phyloP scores from a whole-genome alignment of 1,140 invertebrate genomes.

The Nasonia giraulti region DNA sequence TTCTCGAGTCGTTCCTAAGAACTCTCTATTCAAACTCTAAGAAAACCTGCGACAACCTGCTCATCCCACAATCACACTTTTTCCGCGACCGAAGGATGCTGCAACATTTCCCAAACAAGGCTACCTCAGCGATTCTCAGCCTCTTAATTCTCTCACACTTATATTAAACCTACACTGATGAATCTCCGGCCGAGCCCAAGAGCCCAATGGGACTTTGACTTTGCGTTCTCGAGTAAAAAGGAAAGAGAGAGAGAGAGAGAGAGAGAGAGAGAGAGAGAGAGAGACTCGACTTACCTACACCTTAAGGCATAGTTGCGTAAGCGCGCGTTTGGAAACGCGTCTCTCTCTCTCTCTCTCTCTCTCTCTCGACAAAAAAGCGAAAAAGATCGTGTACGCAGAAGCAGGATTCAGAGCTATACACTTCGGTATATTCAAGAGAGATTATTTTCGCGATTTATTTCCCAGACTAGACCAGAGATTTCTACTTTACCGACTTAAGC shows the following conservation, averaged over 20 bases:
- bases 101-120: neutral
- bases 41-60: no score
- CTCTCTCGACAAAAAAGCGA: neutral
- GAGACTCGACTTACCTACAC: neutral
- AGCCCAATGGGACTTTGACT: neutral
- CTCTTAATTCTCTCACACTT: neutral
- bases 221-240: neutral
- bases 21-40: no score
- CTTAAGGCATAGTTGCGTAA: neutral
- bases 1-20: no score
- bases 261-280: no score
- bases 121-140: neutral
- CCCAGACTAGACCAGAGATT: no score
- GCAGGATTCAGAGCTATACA: neutral
- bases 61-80: no score
- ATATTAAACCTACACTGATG: no score
- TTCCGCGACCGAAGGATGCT: neutral
- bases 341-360: neutral
- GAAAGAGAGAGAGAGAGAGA: no score
- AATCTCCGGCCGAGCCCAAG: no score
- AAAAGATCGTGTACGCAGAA: neutral
- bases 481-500: no score
- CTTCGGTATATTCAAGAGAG: no score
- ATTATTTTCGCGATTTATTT: no score
- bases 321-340: neutral